Conservation (phyloP, 2,113 vertebrate genomes). For the Ardeotis arabs region DNA sequence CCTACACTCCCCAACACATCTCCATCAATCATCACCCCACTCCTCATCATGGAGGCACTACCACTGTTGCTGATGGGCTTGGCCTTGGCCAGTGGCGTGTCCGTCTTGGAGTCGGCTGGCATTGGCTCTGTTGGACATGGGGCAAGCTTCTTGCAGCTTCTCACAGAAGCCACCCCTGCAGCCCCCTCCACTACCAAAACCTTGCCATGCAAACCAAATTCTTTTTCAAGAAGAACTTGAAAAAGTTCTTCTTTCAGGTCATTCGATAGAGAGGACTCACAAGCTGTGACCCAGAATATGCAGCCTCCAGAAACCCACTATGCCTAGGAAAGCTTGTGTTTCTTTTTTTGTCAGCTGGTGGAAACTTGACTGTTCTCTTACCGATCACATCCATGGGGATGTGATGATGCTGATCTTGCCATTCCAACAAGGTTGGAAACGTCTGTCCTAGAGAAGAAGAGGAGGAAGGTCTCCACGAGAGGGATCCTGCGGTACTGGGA, state of each 20-base stretch:
- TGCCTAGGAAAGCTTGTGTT: background rate
- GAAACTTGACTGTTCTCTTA: background rate
- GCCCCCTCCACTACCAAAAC: too few relatives aligned
- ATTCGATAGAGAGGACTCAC: background rate
- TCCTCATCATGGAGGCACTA: background rate
- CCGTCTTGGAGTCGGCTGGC: too few relatives aligned
- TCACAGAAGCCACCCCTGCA: too few relatives aligned
- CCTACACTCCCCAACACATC: background rate
- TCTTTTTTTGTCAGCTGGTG: background rate
- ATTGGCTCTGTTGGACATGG: too few relatives aligned
- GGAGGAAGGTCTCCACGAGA: background rate
- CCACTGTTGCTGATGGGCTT: too few relatives aligned
- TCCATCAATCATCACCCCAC: rapidly evolving
- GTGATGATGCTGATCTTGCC: background rate
- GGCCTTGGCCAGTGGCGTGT: too few relatives aligned
- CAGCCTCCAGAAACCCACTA: background rate
- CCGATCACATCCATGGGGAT: background rate
- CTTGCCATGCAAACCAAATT: too few relatives aligned
- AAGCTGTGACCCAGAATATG: background rate
- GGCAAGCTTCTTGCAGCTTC: too few relatives aligned
- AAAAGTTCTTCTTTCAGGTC: background rate
- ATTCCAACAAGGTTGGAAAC: background rate
- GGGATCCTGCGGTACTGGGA: background rate
- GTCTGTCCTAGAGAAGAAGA: background rate
- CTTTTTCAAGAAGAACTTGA: background rate